A percentile compares a stretch with the other conserved stretches of the same genome.
These are phyloP conservation scores for Linnaemya tessellans DNA, from an alignment of 2,888 invertebrate species.

Conservation along the genomic window DNA sequence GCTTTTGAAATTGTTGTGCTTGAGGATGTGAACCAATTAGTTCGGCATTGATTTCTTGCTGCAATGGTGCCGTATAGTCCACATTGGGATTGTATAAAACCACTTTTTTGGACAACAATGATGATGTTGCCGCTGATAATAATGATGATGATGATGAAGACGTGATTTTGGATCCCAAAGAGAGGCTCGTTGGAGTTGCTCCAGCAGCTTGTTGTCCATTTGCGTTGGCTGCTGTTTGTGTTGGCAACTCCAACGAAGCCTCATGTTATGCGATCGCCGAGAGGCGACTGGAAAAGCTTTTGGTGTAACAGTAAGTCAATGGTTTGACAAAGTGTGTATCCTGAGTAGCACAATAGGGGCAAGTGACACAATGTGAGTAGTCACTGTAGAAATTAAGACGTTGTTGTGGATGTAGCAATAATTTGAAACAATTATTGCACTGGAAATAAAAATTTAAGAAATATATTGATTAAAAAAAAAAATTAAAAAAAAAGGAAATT, in stretches of 20 bases:
- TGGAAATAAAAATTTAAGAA: constrained; percentile 82
- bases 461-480: background rate
- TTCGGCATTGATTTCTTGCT: constrained; percentile 81
- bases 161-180: constrained; percentile 74
- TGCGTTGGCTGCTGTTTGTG: constrained; percentile 71
- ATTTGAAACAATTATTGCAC: constrained; percentile 96
- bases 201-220: constrained; percentile 72
- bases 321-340: constrained; percentile 98
- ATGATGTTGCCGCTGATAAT: constrained; percentile 65
- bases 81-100: constrained; percentile 80
- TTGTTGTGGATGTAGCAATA: constrained; percentile 93
- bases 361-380: constrained; percentile 95
- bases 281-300: constrained; percentile 87
- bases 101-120: constrained; percentile 75
- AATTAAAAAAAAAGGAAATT: background rate
- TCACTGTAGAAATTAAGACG: constrained; percentile 96
- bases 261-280: constrained; percentile 95
- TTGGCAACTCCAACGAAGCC: constrained; percentile 87
- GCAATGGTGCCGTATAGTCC: constrained; percentile 81
- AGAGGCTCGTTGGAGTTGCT: constrained; percentile 70
- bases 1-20: constrained; percentile 78
- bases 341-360: constrained; percentile 94
- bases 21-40: constrained; percentile 81
- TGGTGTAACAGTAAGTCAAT: constrained; percentile 91
- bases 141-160: constrained; percentile 69